Evolutionary conservation across 2,888 invertebrate species (phyloP).

Genomic region (Frankliniella intonsa): DNA sequence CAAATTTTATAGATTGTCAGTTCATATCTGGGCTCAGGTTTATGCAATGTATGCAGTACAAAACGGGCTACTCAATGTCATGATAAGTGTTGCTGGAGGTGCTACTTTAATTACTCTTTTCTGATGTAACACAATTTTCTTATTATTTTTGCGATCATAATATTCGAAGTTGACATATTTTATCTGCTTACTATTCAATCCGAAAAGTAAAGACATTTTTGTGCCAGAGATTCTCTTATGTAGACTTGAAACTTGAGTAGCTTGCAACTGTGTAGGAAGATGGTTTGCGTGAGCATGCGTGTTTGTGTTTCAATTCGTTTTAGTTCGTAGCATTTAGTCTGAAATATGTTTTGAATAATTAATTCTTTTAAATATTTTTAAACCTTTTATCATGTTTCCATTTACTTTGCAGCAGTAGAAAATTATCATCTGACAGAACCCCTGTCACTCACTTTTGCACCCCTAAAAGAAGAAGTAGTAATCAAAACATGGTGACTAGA

Average conservation of each 20-base stretch:
- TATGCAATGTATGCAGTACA: neutral
- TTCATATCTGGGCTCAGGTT: neutral
- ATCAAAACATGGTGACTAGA: neutral
- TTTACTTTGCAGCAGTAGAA: neutral
- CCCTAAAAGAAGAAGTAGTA: constrained; percentile 29
- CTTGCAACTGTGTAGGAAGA: neutral
- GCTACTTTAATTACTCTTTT: neutral
- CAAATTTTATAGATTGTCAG: constrained; percentile 6
- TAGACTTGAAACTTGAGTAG: constrained; percentile 16
- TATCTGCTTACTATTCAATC: neutral
- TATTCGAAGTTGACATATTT: neutral
- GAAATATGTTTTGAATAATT: neutral
- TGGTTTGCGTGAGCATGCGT: neutral
- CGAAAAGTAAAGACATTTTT: no score
- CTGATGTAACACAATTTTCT: neutral
- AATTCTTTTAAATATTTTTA: neutral
- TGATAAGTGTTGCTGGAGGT: neutral
- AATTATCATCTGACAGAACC: constrained; percentile 29
- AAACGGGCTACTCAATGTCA: constrained; percentile 2
- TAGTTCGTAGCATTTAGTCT: neutral
- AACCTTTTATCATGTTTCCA: neutral
- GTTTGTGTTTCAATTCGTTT: neutral
- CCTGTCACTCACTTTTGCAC: constrained; percentile 33
- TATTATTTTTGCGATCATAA: neutral
- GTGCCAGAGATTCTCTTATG: neutral